phyloP scores from a whole-genome alignment of 2,797 vertebrate genomes.

The Coluber constrictor region DNA sequence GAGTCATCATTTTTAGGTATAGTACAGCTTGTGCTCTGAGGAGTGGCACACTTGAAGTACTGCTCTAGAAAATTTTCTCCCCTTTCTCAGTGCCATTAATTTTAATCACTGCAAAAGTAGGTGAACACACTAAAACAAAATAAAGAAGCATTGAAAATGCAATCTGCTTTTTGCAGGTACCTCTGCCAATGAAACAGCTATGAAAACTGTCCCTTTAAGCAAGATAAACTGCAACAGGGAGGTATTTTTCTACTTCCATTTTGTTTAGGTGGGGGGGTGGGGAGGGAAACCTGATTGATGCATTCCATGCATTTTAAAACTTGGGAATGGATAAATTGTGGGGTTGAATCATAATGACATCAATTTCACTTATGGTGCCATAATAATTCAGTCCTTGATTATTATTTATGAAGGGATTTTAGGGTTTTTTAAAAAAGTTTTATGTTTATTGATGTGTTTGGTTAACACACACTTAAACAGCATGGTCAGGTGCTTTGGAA shows the following conservation, averaged over 20 bases:
- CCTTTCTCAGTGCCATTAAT: conserved; percentile 22
- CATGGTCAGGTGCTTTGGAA: conserved; percentile 60
- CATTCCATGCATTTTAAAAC: conserved; percentile 65
- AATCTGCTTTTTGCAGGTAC: conserved; percentile 48
- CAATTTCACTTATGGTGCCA: conserved; percentile 56
- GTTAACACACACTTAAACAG: conserved; percentile 61
- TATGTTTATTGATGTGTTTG: conserved; percentile 63
- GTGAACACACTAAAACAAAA: conserved; percentile 35
- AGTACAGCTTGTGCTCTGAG: background rate
- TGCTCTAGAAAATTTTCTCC: background rate
- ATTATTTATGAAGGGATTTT: conserved; percentile 66
- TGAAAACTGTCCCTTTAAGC: conserved; percentile 55
- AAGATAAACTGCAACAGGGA: conserved; percentile 49
- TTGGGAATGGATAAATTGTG: conserved; percentile 63
- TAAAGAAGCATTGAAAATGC: conserved; percentile 51
- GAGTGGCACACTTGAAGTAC: background rate
- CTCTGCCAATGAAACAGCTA: conserved; percentile 56
- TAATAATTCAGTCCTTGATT: conserved; percentile 64
- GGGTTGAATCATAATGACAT: conserved; percentile 66
- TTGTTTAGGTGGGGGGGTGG: background rate
- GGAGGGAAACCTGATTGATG: conserved; percentile 46
- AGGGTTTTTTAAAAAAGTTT: conserved; percentile 56
- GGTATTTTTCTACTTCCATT: conserved; percentile 28
- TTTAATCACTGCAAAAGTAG: conserved; percentile 19
- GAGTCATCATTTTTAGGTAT: background rate